These are phyloP conservation scores for Ruditapes philippinarum DNA, from an alignment of 1,140 invertebrate genomes.

Conservation along the genomic window DNA sequence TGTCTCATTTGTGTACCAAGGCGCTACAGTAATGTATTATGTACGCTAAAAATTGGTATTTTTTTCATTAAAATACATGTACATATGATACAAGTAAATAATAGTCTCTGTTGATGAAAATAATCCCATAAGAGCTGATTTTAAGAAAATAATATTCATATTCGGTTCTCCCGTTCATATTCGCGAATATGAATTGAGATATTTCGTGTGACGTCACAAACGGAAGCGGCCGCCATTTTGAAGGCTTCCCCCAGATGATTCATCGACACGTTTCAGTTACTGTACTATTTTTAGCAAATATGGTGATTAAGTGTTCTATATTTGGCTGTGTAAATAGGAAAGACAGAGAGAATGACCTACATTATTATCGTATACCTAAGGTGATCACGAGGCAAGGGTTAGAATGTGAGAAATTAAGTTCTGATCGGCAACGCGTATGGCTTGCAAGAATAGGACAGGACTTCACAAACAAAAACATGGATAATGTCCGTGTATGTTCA, in stretches of 20 bases:
- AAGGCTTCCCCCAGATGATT: background rate
- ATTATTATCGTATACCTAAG: slow-evolving; percentile 31
- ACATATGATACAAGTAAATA: too few species aligned
- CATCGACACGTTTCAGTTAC: too few species aligned
- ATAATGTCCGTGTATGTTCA: slow-evolving; percentile 26
- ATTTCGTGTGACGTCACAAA: slow-evolving; percentile 51
- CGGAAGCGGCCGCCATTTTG: slow-evolving; percentile 8
- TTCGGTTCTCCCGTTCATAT: too few species aligned
- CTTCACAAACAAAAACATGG: slow-evolving; percentile 28
- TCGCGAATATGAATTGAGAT: too few species aligned
- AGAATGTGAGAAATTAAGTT: slow-evolving; percentile 33
- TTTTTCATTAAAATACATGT: too few species aligned
- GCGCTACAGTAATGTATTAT: too few species aligned
- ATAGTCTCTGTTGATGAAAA: too few species aligned
- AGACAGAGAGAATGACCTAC: slow-evolving; percentile 2
- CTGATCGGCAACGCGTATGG: background rate
- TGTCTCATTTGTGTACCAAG: too few species aligned
- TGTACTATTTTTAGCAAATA: background rate
- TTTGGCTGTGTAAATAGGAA: slow-evolving; percentile 28
- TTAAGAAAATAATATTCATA: too few species aligned
- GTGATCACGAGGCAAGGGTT: slow-evolving; percentile 16
- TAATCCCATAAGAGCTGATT: too few species aligned
- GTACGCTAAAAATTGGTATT: too few species aligned
- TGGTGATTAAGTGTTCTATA: slow-evolving; percentile 47
- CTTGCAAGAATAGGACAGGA: slow-evolving; percentile 11